A percentile compares a stretch with the other conserved stretches of the same genome.
Conservation (phyloP, 2,888 invertebrate genomes). For the Apamea anceps region DNA sequence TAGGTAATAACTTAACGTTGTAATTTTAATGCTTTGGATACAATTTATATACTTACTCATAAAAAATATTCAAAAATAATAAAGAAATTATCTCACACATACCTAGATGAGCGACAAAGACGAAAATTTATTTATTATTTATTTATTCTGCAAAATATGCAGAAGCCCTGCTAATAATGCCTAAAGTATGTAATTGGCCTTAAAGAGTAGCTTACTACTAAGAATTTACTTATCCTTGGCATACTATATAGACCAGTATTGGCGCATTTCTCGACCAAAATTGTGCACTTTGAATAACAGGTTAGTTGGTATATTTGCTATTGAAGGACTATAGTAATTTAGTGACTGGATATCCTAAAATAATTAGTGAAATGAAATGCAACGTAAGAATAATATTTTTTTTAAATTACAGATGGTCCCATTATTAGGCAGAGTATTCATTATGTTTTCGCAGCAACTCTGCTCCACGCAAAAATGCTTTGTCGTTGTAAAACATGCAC, state of each 20-base stretch:
- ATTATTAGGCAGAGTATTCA: neutral
- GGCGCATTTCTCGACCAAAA: constrained; percentile 14
- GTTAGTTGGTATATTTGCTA: neutral
- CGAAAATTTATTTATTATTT: too few relatives aligned
- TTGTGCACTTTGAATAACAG: neutral
- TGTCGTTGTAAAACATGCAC: neutral
- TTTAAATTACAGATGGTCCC: neutral
- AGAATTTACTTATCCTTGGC: constrained; percentile 1
- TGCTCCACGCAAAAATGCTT: neutral
- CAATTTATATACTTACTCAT: neutral
- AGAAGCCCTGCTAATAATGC: neutral
- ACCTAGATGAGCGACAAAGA: neutral
- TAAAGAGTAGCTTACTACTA: constrained; percentile 1
- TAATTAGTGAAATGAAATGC: neutral
- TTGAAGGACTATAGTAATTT: neutral
- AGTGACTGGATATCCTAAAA: neutral
- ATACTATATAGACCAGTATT: neutral
- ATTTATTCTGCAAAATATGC: neutral
- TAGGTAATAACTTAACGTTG: neutral
- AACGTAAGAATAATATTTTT: neutral
- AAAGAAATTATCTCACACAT: neutral
- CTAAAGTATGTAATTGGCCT: neutral
- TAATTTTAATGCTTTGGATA: neutral
- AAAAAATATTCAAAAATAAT: neutral
- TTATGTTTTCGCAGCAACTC: neutral